Percentiles rank a stretch among this genome's conserved stretches.
phyloP scores from a whole-genome alignment of 2,797 vertebrate species.

The Apodemus agrarius region DNA sequence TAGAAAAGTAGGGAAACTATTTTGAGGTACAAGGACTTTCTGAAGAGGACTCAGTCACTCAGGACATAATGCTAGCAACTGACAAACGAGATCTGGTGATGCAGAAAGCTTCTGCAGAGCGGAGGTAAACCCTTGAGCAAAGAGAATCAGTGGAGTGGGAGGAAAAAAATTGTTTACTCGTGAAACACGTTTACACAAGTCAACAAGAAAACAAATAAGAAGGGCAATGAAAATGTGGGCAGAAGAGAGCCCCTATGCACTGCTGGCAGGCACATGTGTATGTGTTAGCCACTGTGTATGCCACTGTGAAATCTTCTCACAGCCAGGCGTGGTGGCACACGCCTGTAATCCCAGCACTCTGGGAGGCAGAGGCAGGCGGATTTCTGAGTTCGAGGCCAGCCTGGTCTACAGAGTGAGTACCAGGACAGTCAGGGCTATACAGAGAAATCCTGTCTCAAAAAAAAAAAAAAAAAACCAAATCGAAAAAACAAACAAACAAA shows the following conservation, averaged over 20 bases:
- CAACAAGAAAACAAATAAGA: neutral
- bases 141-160: neutral
- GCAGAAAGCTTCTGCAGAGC: neutral
- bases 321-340: too few relatives aligned
- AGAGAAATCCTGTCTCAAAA: too few relatives aligned
- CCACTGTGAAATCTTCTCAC: too few relatives aligned
- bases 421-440: too few relatives aligned
- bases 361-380: too few relatives aligned
- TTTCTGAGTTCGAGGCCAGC: too few relatives aligned
- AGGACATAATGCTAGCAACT: neutral
- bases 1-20: neutral
- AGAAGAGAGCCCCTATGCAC: neutral
- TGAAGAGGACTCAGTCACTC: neutral
- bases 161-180: neutral
- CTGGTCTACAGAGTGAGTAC: too few relatives aligned
- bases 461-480: too few relatives aligned
- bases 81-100: neutral
- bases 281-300: neutral
- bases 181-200: neutral
- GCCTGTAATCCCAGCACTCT: too few relatives aligned
- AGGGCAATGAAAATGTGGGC: too few relatives aligned
- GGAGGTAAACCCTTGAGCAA: neutral
- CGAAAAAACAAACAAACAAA: too few relatives aligned
- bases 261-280: too few relatives aligned
- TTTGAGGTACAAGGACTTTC: neutral